These are phyloP conservation scores for Drosophila virilis DNA, from an alignment of 1,140 invertebrate genomes.

Conservation along the genomic window DNA sequence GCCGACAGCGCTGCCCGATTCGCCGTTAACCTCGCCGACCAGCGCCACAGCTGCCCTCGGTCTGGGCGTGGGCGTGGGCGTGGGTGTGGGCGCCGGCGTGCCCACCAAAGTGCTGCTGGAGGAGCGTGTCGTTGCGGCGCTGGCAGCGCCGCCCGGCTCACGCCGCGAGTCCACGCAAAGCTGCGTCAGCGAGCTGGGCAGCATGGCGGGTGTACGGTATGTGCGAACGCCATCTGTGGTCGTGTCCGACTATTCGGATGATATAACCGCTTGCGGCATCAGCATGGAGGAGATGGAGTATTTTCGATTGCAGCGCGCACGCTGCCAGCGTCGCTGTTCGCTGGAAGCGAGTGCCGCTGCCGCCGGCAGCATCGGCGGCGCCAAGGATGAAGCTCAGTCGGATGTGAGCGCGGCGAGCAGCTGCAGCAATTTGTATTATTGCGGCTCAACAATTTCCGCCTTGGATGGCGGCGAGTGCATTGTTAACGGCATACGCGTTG, in stretches of 20 bases:
- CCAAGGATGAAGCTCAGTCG: slow-evolving; percentile 83
- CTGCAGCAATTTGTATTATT: slow-evolving; percentile 87
- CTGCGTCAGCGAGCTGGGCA: slow-evolving; percentile 68
- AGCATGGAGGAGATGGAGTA: slow-evolving; percentile 88
- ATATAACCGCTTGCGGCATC: slow-evolving; percentile 87
- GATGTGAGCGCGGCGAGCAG: slow-evolving; percentile 88
- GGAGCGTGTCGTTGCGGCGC: slow-evolving; percentile 71
- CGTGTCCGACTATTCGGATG: slow-evolving; percentile 93
- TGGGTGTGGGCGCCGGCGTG: slow-evolving; percentile 33
- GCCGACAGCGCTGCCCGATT: slow-evolving; percentile 76
- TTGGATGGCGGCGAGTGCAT: slow-evolving; percentile 86
- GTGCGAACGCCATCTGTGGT: slow-evolving; percentile 92
- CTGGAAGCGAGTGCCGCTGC: slow-evolving; percentile 63
- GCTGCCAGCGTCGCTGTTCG: slow-evolving; percentile 76
- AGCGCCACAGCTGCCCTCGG: neutral
- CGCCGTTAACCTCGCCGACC: slow-evolving; percentile 62
- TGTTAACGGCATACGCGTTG: slow-evolving; percentile 82
- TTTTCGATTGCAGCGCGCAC: slow-evolving; percentile 85
- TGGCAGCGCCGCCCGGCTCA: slow-evolving; percentile 46
- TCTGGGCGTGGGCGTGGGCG: neutral
- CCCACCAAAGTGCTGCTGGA: slow-evolving; percentile 82
- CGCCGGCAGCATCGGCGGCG: slow-evolving; percentile 45
- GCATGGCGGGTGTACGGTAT: slow-evolving; percentile 85
- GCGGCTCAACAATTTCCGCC: slow-evolving; percentile 85
- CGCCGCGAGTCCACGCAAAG: slow-evolving; percentile 80